phyloP scores from a whole-genome alignment of 2,888 invertebrate genomes.

The Macaria notata region DNA sequence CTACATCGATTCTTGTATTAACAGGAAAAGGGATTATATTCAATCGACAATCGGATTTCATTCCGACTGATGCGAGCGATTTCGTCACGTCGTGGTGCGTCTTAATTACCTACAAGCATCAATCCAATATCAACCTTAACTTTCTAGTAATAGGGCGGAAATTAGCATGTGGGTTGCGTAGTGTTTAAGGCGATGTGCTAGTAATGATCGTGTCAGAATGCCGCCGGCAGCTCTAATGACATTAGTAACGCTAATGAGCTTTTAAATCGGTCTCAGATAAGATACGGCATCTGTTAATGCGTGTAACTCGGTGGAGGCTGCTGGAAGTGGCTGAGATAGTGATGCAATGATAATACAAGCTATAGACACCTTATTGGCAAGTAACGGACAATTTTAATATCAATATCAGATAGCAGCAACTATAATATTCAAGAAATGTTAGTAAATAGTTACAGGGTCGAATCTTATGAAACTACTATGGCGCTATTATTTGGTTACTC shows the following conservation, averaged over 20 bases:
- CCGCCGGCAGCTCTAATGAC: conserved; percentile 61
- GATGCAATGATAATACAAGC: too few species aligned
- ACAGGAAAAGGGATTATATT: conserved; percentile 38
- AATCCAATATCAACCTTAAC: too few species aligned
- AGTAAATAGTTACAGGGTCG: too few species aligned
- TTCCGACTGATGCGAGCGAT: conserved; percentile 23
- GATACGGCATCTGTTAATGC: conserved; percentile 33
- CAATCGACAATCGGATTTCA: conserved; percentile 36
- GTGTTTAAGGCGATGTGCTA: conserved; percentile 14
- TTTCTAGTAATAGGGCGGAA: too few species aligned
- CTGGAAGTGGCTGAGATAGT: too few species aligned
- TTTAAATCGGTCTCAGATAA: conserved; percentile 51
- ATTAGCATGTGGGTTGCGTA: conserved; percentile 8
- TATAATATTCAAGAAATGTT: too few species aligned
- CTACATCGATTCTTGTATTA: conserved; percentile 45
- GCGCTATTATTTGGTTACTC: too few species aligned
- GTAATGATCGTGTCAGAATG: conserved; percentile 54
- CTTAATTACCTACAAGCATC: conserved; percentile 20
- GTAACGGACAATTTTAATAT: too few species aligned
- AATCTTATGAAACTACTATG: too few species aligned
- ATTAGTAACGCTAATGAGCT: conserved; percentile 68
- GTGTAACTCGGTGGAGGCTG: conserved; percentile 3
- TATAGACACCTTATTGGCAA: too few species aligned
- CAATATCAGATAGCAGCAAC: too few species aligned
- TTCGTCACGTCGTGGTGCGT: conserved; percentile 25